Conservation (phyloP, 1,140 invertebrate genomes). For the Thaumetopoea pityocampa region DNA sequence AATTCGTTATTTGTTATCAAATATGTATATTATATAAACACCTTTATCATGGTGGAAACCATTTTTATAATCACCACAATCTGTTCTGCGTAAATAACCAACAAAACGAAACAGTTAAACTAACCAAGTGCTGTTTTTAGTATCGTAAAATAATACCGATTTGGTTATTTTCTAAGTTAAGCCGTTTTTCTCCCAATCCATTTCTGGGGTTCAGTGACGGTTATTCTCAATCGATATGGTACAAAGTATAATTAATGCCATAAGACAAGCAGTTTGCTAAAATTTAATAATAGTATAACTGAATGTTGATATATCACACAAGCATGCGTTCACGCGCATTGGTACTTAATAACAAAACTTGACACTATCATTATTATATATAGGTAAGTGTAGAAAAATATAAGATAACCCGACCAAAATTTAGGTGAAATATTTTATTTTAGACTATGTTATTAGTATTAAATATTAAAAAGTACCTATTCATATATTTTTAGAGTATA, state of each 20-base stretch:
- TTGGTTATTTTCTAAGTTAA: too few species aligned
- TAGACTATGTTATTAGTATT: not conserved
- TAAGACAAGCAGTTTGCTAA: not conserved
- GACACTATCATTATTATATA: conserved; percentile 1
- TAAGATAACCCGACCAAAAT: conserved; percentile 8
- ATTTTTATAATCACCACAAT: too few species aligned
- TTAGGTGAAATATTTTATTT: not conserved
- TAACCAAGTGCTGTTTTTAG: too few species aligned
- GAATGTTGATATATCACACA: conserved; percentile 1
- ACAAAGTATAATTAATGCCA: conserved; percentile 7
- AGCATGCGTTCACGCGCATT: conserved; percentile 3
- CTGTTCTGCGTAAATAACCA: too few species aligned
- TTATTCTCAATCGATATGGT: too few species aligned
- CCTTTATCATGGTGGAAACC: too few species aligned
- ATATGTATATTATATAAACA: too few species aligned
- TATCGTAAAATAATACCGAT: too few species aligned
- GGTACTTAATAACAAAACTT: conserved; percentile 15
- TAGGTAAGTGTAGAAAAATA: not conserved
- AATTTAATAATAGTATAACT: not conserved
- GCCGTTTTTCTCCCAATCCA: too few species aligned
- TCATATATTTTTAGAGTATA: conserved; percentile 2
- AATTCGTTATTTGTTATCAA: too few species aligned
- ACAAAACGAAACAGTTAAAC: too few species aligned
- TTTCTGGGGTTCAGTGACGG: too few species aligned
- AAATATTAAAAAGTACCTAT: not conserved